These are phyloP conservation scores for Mobula birostris DNA, from an alignment of 2,113 vertebrate species.

Conservation along the genomic window DNA sequence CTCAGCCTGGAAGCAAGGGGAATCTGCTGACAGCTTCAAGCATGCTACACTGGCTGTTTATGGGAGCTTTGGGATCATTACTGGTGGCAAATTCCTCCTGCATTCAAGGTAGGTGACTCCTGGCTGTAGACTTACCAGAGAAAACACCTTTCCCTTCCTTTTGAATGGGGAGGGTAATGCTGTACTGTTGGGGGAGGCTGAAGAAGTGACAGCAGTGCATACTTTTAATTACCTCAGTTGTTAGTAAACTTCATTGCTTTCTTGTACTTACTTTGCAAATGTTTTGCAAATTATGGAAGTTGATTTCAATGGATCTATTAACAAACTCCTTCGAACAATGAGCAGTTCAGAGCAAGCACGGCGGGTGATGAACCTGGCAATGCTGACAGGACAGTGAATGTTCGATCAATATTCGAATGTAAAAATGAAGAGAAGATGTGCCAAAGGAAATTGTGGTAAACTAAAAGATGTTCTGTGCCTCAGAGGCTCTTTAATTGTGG, in stretches of 20 bases:
- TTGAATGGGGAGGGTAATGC: background rate
- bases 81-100: background rate
- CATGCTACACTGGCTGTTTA: background rate
- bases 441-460: background rate
- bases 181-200: background rate
- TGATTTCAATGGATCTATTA: background rate
- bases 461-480: background rate
- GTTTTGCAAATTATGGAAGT: background rate
- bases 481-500: background rate
- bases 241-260: background rate
- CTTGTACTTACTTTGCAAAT: background rate
- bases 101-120: conserved; percentile 4
- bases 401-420: background rate
- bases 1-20: background rate
- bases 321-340: background rate
- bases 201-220: background rate
- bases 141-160: background rate
- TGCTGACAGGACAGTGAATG: background rate
- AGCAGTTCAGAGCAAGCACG: too few relatives aligned
- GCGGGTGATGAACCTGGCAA: background rate
- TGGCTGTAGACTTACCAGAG: background rate
- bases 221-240: background rate
- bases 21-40: background rate
- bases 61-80: conserved; percentile 15
- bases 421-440: background rate